phyloP scores from a whole-genome alignment of 2,888 invertebrate genomes.

The Drymonia ruficornis region DNA sequence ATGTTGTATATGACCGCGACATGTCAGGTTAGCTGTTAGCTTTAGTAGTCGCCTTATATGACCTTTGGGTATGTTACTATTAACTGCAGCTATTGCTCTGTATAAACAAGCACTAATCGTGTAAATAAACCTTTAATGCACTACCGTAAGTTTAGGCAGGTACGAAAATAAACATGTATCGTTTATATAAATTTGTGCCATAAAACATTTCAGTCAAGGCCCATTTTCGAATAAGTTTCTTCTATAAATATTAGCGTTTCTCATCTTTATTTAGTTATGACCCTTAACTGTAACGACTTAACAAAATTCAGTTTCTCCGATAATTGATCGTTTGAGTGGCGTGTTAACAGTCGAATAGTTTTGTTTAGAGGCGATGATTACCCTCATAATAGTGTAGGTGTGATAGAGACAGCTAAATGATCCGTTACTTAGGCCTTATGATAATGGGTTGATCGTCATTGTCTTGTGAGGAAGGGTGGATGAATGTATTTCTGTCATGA shows the following conservation, averaged over 20 bases:
- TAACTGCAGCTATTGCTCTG: not conserved
- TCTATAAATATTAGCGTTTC: not conserved
- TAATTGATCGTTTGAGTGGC: not conserved
- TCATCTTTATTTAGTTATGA: not conserved
- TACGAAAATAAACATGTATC: not conserved
- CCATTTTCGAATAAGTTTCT: not conserved
- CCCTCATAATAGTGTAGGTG: not conserved
- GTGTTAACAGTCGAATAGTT: not conserved
- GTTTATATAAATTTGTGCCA: not conserved
- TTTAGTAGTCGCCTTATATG: not conserved
- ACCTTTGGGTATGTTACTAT: not conserved
- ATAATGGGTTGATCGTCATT: too few species aligned
- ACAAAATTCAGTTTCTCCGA: not conserved
- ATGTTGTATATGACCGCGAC: too few species aligned
- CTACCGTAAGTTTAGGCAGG: not conserved
- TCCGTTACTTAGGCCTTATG: not conserved
- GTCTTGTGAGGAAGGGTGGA: too few species aligned
- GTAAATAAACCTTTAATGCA: not conserved
- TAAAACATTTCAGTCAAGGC: not conserved
- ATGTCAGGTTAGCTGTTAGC: not conserved
- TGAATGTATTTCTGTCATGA: not conserved
- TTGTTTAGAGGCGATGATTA: not conserved
- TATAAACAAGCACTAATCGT: not conserved
- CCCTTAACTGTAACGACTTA: conserved; percentile 2
- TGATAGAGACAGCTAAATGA: not conserved